These are phyloP conservation scores for Machaerirhynchus nigripectus DNA, from an alignment of 2,113 vertebrate genomes.

Conservation along the genomic window DNA sequence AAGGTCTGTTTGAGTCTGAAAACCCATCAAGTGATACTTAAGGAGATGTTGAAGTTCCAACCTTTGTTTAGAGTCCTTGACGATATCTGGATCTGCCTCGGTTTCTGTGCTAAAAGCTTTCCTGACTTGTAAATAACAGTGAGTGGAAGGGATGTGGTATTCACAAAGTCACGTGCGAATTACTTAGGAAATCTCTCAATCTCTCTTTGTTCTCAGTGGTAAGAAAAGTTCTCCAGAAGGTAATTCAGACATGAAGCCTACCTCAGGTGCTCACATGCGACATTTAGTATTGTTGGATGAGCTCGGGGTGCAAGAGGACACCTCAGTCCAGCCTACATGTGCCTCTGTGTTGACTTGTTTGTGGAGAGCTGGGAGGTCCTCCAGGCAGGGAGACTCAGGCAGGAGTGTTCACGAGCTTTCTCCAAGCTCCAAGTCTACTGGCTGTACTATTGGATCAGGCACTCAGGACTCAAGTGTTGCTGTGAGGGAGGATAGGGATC, in stretches of 20 bases:
- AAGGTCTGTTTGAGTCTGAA: neutral
- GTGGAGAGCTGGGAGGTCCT: neutral
- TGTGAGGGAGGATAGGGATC: neutral
- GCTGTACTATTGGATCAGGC: accelerated
- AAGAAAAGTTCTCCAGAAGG: neutral
- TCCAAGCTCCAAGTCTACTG: neutral
- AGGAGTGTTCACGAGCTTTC: neutral
- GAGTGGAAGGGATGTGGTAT: neutral
- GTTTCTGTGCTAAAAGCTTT: neutral
- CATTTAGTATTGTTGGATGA: neutral
- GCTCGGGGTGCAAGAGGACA: neutral
- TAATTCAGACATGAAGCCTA: neutral
- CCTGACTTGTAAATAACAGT: neutral
- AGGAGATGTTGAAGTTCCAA: neutral
- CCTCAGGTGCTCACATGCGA: neutral
- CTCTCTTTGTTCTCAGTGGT: neutral
- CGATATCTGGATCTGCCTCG: neutral
- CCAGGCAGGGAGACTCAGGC: neutral
- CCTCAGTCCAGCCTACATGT: neutral
- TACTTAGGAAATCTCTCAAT: neutral
- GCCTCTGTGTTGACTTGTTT: neutral
- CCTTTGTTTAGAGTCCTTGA: neutral
- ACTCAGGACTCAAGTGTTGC: neutral
- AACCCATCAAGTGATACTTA: neutral
- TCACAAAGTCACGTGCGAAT: neutral